Percentiles rank a stretch among this genome's conserved stretches.
Evolutionary conservation across 23 tunicate species (phyloP).

Genomic region (Botrylloides violaceus): DNA sequence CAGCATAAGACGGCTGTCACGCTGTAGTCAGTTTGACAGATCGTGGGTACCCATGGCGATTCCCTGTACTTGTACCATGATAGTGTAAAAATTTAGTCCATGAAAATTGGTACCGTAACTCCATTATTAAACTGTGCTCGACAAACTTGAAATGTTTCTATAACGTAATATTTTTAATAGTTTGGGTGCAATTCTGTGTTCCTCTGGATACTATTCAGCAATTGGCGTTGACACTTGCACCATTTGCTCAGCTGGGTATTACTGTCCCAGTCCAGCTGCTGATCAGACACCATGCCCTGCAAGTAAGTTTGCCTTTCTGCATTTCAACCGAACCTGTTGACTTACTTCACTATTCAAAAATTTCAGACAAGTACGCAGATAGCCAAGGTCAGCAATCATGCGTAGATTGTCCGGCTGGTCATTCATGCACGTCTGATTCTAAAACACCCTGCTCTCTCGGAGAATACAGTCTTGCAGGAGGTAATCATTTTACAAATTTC

Average conservation of each 20-base stretch:
- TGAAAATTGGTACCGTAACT: background rate
- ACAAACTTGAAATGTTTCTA: no score
- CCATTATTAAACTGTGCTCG: background rate
- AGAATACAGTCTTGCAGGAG: conserved; percentile 58
- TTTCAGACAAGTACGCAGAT: conserved; percentile 29
- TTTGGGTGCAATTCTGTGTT: conserved; percentile 15
- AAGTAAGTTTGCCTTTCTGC: conserved; percentile 24
- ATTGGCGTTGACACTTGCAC: conserved; percentile 49
- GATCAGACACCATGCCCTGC: conserved; percentile 42
- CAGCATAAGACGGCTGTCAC: no score
- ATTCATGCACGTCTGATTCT: conserved; percentile 35
- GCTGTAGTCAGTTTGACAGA: no score
- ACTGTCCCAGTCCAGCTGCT: conserved; percentile 21
- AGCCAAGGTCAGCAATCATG: conserved; percentile 32
- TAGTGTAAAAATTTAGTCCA: no score
- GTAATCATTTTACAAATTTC: conserved; percentile 10
- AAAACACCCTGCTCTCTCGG: conserved; percentile 47
- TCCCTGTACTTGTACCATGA: no score
- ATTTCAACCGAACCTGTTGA: background rate
- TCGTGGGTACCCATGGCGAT: no score
- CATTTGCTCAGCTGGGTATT: conserved; percentile 52
- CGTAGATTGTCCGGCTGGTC: conserved; percentile 59
- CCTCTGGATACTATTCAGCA: conserved; percentile 53
- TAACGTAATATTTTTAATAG: conserved; percentile 1
- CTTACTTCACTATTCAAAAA: no score